A percentile compares a stretch with the other conserved stretches of the same genome.
Evolutionary conservation across 64 coral and sea anemone species (phyloP).

Genomic region (Anthopleura sola): DNA sequence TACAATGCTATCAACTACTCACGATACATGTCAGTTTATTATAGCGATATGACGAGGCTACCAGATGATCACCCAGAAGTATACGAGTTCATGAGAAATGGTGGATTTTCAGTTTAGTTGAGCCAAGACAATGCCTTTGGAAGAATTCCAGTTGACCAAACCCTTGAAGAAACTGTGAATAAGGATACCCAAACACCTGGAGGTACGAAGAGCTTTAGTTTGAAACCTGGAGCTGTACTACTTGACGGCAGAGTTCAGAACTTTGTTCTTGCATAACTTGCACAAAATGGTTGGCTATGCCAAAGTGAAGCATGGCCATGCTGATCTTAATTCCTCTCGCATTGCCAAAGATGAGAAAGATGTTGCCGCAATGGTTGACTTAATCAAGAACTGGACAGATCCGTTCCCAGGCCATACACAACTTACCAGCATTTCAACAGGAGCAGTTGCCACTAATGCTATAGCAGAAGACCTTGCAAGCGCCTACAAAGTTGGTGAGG

Average conservation of each 20-base stretch:
- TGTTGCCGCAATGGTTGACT: slow-evolving; percentile 18
- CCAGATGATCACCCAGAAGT: slow-evolving; percentile 40
- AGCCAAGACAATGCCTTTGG: neutral
- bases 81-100: neutral
- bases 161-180: slow-evolving; percentile 12
- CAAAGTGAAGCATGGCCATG: neutral
- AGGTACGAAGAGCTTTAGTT: slow-evolving; percentile 11
- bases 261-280: neutral
- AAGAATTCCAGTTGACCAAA: neutral
- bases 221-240: slow-evolving; percentile 22
- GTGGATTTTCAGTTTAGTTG: slow-evolving; percentile 11
- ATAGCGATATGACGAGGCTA: no score
- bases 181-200: slow-evolving; percentile 18
- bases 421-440: slow-evolving; percentile 42
- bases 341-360: slow-evolving; percentile 39
- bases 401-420: slow-evolving; percentile 28
- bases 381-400: slow-evolving; percentile 13
- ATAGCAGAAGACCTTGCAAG: slow-evolving; percentile 18
- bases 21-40: slow-evolving; percentile 36
- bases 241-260: slow-evolving; percentile 1
- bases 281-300: neutral
- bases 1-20: slow-evolving; percentile 51
- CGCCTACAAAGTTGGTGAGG: slow-evolving; percentile 19
- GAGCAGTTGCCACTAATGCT: slow-evolving; percentile 17
- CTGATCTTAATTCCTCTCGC: slow-evolving; percentile 23